These are phyloP conservation scores for Cataglyphis rosenhaueri DNA, from an alignment of 2,888 invertebrate genomes.

Conservation along the genomic window DNA sequence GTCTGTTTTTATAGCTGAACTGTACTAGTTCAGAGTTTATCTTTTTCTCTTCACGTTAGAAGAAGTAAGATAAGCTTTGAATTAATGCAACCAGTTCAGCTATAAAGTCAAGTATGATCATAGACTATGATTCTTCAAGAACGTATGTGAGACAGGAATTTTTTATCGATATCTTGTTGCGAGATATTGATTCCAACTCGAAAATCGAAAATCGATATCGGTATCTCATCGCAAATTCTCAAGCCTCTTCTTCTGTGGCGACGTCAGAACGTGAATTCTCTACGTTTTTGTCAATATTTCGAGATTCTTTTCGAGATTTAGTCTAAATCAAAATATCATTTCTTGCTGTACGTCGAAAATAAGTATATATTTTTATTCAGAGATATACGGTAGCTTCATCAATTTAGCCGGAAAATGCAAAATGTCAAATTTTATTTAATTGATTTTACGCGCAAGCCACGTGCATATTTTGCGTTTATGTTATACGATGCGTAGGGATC, in stretches of 20 bases:
- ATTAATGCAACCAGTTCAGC: no score
- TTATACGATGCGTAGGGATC: not conserved
- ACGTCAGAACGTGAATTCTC: conserved; percentile 22
- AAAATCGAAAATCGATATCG: not conserved
- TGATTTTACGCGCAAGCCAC: not conserved
- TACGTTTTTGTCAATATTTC: conserved; percentile 55
- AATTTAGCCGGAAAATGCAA: not conserved
- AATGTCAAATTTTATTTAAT: not conserved
- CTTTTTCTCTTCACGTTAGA: no score
- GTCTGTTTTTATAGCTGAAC: no score
- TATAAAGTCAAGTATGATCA: no score
- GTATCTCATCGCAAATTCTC: not conserved
- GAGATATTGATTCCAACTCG: not conserved
- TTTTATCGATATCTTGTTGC: not conserved
- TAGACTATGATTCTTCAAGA: no score
- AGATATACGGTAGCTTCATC: not conserved
- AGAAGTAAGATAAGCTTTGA: no score
- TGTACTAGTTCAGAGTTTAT: no score
- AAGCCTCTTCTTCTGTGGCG: conserved; percentile 50
- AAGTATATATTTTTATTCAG: not conserved
- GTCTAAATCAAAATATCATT: not conserved
- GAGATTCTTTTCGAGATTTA: conserved; percentile 18
- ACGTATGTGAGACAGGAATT: no score
- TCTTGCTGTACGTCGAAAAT: not conserved
- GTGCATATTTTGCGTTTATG: conserved; percentile 9